Evolutionary conservation across 2,797 vertebrate species (phyloP).

Genomic region (Helicolenus hilgendorfi): DNA sequence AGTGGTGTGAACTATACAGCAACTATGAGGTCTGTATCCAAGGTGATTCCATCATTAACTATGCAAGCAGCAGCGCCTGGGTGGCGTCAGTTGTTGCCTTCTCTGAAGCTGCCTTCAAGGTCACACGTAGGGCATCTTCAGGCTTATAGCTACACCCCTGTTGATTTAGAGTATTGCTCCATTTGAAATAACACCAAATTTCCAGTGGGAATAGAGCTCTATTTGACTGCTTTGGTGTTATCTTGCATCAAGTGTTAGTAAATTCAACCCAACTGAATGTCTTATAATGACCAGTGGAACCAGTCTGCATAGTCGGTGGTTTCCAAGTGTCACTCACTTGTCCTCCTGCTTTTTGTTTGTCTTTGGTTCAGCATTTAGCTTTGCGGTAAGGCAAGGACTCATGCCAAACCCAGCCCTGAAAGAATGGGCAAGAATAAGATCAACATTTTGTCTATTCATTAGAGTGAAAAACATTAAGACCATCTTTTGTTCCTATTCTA

Average conservation of each 20-base stretch:
- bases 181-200: slow-evolving; percentile 6
- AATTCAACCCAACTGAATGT: slow-evolving; percentile 54
- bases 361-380: slow-evolving; percentile 71
- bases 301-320: slow-evolving; percentile 61
- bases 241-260: slow-evolving; percentile 58
- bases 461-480: slow-evolving; percentile 66
- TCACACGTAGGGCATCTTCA: background rate
- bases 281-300: slow-evolving; percentile 53
- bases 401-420: slow-evolving; percentile 63
- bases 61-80: background rate
- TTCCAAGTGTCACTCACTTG: slow-evolving; percentile 80
- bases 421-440: slow-evolving; percentile 69
- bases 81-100: background rate
- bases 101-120: background rate
- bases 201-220: background rate
- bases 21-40: background rate
- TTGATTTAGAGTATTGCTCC: background rate
- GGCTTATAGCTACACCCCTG: background rate
- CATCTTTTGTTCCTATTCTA: slow-evolving; percentile 64
- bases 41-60: background rate
- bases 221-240: slow-evolving; percentile 7
- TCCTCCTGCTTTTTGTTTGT: slow-evolving; percentile 74
- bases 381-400: slow-evolving; percentile 57
- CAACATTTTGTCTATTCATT: slow-evolving; percentile 75
- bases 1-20: background rate